Percentiles rank a stretch among this genome's conserved stretches.
phyloP scores from a whole-genome alignment of 2,888 invertebrate genomes.

The Leptura quadrifasciata region DNA sequence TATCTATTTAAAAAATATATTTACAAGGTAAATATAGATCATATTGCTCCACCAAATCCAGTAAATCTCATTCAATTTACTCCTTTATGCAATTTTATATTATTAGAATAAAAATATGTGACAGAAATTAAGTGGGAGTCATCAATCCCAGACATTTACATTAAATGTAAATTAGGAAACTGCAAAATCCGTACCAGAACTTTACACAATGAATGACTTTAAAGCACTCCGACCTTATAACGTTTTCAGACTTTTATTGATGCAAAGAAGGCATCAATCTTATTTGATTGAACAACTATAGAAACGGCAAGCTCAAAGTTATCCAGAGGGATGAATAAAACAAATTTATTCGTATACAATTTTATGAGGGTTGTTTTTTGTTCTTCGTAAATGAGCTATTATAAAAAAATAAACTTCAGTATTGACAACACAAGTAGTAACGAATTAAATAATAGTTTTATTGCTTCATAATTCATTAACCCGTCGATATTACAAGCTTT shows the following conservation, averaged over 20 bases:
- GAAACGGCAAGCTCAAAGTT: conserved; percentile 25
- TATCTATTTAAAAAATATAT: neutral
- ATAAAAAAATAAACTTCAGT: no score
- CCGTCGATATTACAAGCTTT: no score
- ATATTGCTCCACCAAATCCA: neutral
- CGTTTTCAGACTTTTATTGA: conserved; percentile 24
- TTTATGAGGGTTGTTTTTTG: neutral
- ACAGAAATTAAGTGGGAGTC: conserved; percentile 12
- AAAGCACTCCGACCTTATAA: conserved; percentile 30
- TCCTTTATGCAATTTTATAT: neutral
- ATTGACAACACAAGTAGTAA: no score
- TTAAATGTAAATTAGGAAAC: conserved; percentile 25
- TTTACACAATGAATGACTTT: conserved; percentile 18
- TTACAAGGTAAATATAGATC: neutral
- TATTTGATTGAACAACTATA: conserved; percentile 36
- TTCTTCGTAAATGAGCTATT: neutral
- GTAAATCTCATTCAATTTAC: neutral
- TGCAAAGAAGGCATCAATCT: conserved; percentile 34
- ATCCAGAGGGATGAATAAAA: conserved; percentile 25
- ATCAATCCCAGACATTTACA: conserved; percentile 27
- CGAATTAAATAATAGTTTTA: no score
- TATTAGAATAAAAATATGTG: neutral
- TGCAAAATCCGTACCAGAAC: conserved; percentile 17
- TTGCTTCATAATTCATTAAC: no score
- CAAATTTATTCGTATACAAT: conserved; percentile 14